Base-by-base conservation (phyloP, 2,888 invertebrate species). In the Mamestra brassicae region DNA sequence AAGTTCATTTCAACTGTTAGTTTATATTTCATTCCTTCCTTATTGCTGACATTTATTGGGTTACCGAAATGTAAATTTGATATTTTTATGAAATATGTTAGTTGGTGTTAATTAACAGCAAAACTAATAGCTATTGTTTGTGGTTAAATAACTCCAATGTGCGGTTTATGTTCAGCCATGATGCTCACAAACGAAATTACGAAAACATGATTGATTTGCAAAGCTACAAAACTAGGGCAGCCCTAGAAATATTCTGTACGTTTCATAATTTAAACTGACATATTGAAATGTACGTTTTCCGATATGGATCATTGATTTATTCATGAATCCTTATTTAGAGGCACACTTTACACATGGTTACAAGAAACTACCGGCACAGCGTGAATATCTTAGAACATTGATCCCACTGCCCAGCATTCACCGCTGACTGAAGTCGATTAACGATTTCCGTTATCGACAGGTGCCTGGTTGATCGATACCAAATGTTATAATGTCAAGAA, bases 21-120 rank as follows among this genome's bases (percentile, higher is more conserved):
- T 63, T 64, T 65, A 45, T 76, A 38, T 67, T 67, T 64, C 57
- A 74, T 36, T n/a, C 62, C 73, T 85, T 85, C 85, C 85, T 83
- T 73, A 74, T 75, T 4, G 36, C 38, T 34, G 10, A 38, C 55
- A 47, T 72, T 65, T 69, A 72, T 71, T 55, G 57, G 11, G 38
- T 26, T 54, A 58, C 47, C 63, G 15, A 65, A 71, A 77, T 52
- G 45, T 64, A 64, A 47, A 61, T 50, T 62, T 47, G 13, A 0
- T n/a, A 15, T 65, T 68, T 75, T 62, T 52, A 11, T 52, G 38
- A 71, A 81, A 55, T 50, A 78, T 42, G 11, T 52, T 68, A 52
- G 36, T 52, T 42, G 10, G 17, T 67, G 13, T 5, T 47, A 71
- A 64, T 54, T 26, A 68, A 64, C 11, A 34, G 38, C 4, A 58